These are phyloP conservation scores for Exocentrus adspersus DNA, from an alignment of 2,888 invertebrate genomes.

Conservation along the genomic window DNA sequence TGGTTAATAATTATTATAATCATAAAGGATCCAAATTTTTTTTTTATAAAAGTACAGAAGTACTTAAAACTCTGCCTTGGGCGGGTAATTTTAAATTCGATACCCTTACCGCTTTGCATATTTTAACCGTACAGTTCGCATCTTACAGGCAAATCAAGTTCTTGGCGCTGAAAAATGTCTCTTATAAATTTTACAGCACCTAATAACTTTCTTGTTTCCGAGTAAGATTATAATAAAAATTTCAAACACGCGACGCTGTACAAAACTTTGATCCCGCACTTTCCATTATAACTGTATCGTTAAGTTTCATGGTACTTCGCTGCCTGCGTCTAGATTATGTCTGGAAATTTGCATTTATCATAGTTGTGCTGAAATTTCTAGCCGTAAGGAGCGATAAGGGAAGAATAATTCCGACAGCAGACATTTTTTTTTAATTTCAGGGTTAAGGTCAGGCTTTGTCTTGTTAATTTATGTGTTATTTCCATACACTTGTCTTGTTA, in stretches of 20 bases:
- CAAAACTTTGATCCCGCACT: slow-evolving; percentile 2
- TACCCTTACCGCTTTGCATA: no score
- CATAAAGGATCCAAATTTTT: no score
- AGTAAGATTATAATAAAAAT: slow-evolving; percentile 20
- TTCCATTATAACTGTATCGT: slow-evolving; percentile 6
- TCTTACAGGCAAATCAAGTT: neutral
- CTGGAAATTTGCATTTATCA: slow-evolving; percentile 20
- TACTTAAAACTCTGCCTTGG: no score
- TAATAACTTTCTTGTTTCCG: slow-evolving; percentile 4
- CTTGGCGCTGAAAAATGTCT: neutral
- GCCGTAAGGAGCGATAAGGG: neutral
- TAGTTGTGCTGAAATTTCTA: slow-evolving; percentile 2
- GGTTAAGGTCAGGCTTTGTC: no score
- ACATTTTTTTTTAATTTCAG: no score
- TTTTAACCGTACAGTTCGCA: neutral
- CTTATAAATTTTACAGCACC: slow-evolving; percentile 2
- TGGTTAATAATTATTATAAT: no score
- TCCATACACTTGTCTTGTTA: no score
- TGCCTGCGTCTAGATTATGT: slow-evolving; percentile 6
- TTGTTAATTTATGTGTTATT: no score
- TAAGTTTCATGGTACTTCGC: slow-evolving; percentile 11
- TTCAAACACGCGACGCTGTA: slow-evolving; percentile 1
- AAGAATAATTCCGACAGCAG: no score
- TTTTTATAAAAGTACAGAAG: no score
- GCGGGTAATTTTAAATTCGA: no score